Percentiles rank a stretch among this genome's conserved stretches.
Evolutionary conservation across 2,888 invertebrate genomes (phyloP).

Genomic region (Onchidella celtica): DNA sequence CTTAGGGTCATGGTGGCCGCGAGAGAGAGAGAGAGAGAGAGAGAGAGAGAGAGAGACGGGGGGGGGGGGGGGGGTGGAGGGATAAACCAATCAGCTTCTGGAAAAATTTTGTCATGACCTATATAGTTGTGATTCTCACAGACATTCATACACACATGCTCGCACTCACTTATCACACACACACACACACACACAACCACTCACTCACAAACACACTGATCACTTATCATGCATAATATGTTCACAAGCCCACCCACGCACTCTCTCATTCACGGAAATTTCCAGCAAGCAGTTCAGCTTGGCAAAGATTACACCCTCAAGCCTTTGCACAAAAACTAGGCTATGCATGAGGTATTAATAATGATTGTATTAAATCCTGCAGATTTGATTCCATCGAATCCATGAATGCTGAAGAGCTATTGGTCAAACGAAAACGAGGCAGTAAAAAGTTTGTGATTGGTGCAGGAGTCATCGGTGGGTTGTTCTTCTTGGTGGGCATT

Average conservation of each 20-base stretch:
- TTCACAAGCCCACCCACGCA: background rate
- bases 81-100: no score
- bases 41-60: background rate
- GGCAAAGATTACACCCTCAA: no score
- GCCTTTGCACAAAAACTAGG: background rate
- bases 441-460: conserved; percentile 48
- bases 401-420: conserved; percentile 49
- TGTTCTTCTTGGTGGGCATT: conserved; percentile 48
- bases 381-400: conserved; percentile 56
- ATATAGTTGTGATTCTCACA: background rate
- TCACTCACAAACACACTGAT: background rate
- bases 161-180: background rate
- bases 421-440: conserved; percentile 50
- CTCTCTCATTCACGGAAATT: no score
- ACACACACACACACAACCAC: background rate
- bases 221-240: background rate
- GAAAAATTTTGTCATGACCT: no score
- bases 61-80: background rate
- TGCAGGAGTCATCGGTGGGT: conserved; percentile 33
- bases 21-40: conserved; percentile 11
- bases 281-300: no score
- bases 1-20: conserved; percentile 40
- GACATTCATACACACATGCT: background rate
- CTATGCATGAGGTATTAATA: no score
- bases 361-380: background rate